Evolutionary conservation across 2,797 vertebrate species (phyloP).

Genomic region (Lithobates pipiens): DNA sequence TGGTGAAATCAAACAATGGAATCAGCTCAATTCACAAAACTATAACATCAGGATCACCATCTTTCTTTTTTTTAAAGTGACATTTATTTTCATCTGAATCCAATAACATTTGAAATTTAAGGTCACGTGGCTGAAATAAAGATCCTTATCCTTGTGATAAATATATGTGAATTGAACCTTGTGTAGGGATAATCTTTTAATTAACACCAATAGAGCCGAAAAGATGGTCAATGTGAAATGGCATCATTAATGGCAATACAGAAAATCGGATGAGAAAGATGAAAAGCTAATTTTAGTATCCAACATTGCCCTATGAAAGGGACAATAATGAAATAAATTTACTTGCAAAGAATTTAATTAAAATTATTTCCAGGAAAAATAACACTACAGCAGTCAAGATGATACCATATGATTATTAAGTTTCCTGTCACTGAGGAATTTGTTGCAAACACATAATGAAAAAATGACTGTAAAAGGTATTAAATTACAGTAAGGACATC

Average conservation of each 20-base stretch:
- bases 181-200: neutral
- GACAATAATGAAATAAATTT: constrained; percentile 12
- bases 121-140: too few species aligned
- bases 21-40: too few species aligned
- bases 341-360: constrained; percentile 16
- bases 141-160: too few species aligned
- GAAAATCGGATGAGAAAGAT: neutral
- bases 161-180: too few species aligned
- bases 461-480: constrained; percentile 17
- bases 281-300: neutral
- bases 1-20: too few species aligned
- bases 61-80: too few species aligned
- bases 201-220: neutral
- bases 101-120: too few species aligned
- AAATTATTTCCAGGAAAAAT: constrained; percentile 30
- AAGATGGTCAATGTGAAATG: neutral
- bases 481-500: constrained; percentile 7
- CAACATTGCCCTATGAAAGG: neutral
- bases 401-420: constrained; percentile 35
- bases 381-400: constrained; percentile 28
- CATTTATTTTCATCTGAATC: too few species aligned
- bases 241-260: neutral
- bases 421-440: constrained; percentile 25
- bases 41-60: too few species aligned
- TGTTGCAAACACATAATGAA: constrained; percentile 17